phyloP scores from a whole-genome alignment of 1,140 invertebrate species.

The Agraylea sexmaculata region DNA sequence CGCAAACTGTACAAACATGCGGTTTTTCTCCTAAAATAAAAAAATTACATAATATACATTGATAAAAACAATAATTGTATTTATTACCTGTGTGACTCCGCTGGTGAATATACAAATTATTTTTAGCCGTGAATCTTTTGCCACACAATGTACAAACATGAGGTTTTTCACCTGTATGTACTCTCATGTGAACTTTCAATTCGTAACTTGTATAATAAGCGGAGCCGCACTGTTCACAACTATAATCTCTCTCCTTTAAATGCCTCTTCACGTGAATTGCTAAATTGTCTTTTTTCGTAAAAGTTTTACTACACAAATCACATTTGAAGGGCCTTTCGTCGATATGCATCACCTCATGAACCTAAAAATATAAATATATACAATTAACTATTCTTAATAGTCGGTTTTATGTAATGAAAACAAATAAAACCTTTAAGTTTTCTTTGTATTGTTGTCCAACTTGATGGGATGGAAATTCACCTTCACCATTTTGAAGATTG shows the following conservation, averaged over 20 bases:
- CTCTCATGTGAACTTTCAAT: conserved; percentile 18
- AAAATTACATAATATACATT: not conserved
- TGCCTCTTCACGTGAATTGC: conserved; percentile 17
- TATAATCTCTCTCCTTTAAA: conserved; percentile 17
- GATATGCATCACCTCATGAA: conserved; percentile 21
- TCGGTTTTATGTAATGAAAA: too few species aligned
- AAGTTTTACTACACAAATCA: conserved; percentile 23
- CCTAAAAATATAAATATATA: conserved; percentile 16
- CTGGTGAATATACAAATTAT: conserved; percentile 20
- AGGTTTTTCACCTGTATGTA: conserved; percentile 20
- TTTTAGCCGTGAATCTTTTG: conserved; percentile 20
- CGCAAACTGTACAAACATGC: conserved; percentile 18
- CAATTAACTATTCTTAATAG: not conserved
- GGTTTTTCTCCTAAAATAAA: conserved; percentile 18
- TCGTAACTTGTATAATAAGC: conserved; percentile 21
- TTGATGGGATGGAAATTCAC: too few species aligned
- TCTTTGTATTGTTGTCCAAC: too few species aligned
- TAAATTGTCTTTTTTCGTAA: conserved; percentile 20
- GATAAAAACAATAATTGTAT: conserved; percentile 1
- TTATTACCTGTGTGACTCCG: conserved; percentile 16
- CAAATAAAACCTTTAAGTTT: too few species aligned
- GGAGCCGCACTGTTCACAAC: conserved; percentile 18
- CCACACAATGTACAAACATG: conserved; percentile 19
- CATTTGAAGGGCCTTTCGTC: conserved; percentile 27
- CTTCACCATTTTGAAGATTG: too few species aligned